Evolutionary conservation across 2,797 vertebrate species (phyloP), one percentile per base, ranked within the genome.

Genomic region (Chrosomus eos): DNA sequence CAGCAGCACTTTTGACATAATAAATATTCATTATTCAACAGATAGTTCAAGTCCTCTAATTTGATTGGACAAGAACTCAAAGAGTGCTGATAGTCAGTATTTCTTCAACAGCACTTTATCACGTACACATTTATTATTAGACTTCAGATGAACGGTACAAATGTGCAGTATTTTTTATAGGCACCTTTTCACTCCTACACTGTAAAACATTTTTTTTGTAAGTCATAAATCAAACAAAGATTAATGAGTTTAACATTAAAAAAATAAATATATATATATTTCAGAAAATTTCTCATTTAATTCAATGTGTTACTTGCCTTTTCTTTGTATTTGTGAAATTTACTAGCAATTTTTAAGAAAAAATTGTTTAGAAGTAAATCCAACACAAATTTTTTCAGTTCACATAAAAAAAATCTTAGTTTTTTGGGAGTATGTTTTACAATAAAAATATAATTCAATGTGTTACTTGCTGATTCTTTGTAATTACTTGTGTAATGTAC

Each of bases 11-110:
- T 74, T 48, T 31, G 72, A 73, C 18, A 74, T 53, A 4, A 72
- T 48, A 23, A 13, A 74, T 53, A 51, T 74, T 53, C 3, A 74
- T 74, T 74, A 74, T 53, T 74, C 28, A 53, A 11, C 72, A 31
- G 45, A 21, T 53, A 5, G 16, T 31, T 53, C 18, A 11, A 19
- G 5, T 74, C 8, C 71, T 74, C 26, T 31, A 21, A 74, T 74
- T 1, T 51, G 45, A 33, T 33, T 74, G 72, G 72, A 74, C 1
- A 28, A 74, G 72, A 19, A 10, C 5, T 53, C 19, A 74, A 28
- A 48, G 19, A 74, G 10, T 74, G 45, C 72, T 33, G 18, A 51
- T 51, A 31, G 11, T 33, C 18, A 53, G 45, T 26, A 53, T 21
- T 74, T 33, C 45, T 51, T 51, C 43, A 73, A 21, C 45, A 51